Conservation (phyloP, 2,113 vertebrate species). For the Romanogobio albipinnatus region DNA sequence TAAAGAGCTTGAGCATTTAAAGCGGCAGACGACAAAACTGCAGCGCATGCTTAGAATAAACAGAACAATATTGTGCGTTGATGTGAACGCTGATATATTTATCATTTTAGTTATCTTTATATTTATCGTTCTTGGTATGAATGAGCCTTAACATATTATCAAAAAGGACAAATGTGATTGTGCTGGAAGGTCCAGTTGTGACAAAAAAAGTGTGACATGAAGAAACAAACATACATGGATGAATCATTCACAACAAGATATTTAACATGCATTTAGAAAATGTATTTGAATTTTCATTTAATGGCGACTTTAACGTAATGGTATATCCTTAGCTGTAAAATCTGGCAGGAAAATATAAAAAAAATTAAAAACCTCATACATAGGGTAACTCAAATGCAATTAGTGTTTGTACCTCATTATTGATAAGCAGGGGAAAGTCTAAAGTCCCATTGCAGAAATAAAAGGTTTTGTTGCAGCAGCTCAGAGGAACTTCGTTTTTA, state of each 20-base stretch:
- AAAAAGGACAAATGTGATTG: no score
- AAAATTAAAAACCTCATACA: neutral
- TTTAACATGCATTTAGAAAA: neutral
- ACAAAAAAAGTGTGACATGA: neutral
- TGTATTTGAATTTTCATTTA: neutral
- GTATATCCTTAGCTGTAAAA: neutral
- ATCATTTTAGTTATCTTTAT: no score
- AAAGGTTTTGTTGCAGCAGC: slow-evolving; percentile 68
- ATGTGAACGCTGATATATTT: no score
- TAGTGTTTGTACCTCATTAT: slow-evolving; percentile 57
- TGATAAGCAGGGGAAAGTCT: slow-evolving; percentile 56
- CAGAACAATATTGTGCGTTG: no score
- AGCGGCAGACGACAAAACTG: no score
- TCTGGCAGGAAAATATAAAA: neutral
- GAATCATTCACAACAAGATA: neutral
- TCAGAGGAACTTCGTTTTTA: slow-evolving; percentile 58
- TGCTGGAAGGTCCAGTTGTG: no score
- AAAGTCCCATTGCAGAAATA: slow-evolving; percentile 62
- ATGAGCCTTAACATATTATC: no score
- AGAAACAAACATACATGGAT: neutral
- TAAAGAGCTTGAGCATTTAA: no score
- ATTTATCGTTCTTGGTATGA: no score
- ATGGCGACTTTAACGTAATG: neutral
- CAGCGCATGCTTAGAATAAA: no score
- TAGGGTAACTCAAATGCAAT: neutral